Evolutionary conservation across 2,113 vertebrate species (phyloP), one percentile per base, ranked within the genome.

Genomic region (Menidia beryllina): DNA sequence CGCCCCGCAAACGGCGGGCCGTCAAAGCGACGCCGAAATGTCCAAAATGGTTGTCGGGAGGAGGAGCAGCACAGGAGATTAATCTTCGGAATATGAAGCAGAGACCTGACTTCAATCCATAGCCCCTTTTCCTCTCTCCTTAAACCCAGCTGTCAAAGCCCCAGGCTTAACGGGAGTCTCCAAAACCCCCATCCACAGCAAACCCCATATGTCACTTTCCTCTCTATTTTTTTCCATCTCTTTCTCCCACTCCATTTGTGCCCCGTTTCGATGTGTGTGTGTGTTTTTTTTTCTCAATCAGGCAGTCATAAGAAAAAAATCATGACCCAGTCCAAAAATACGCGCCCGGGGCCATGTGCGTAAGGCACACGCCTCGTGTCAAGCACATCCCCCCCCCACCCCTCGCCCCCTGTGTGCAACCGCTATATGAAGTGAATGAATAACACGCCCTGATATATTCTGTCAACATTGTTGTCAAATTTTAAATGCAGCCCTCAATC

Each of bases 81-180:
- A 89, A 86, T 86, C 83, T 84, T 75, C 54, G 41, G 83, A 68
- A 83, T 87, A 83, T 74, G 83, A 88, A 83, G 79, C 21, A 77
- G 71, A 83, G 69, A 80, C 75, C 77, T 84, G 77, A 89, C 85
- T 87, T 77, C 85, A 80, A 87, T 83, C 79, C 69, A 14, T 66
- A 75, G 75, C 80, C 74, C 71, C n/a, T n/a, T 55, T 26, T 83
- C 81, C 71, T 80, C 65, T 81, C 64, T 77, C 71, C 76, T 76
- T 83, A 89, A 89, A 87, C 68, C 70, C 52, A 76, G 79, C 79
- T 89, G 85, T 83, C 80, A 86, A 81, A 89, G 75, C 82, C 67
- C 59, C 61, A 48, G 75, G 82, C 76, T 81, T 89, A 86, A 84
- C 60, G 63, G 74, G 69, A 84, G 73, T 73, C 76, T 75, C 69